Evolutionary conservation across 2,888 invertebrate species (phyloP), one percentile per base, ranked within the genome.

Genomic region (Sarcophaga subvicina): DNA sequence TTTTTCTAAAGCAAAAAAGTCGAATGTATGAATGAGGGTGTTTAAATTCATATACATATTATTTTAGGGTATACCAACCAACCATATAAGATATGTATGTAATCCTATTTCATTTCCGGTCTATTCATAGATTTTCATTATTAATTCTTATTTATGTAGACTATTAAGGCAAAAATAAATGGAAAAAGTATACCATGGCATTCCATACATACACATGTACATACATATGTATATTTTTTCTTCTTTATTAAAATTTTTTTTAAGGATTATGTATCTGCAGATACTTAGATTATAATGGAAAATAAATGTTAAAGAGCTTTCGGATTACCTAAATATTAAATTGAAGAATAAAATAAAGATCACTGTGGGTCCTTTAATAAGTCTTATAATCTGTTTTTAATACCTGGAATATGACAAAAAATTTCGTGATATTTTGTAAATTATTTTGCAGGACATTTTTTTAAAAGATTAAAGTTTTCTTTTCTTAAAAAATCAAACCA

Each of bases 81-180:
- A 37, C 10, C 37, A 37, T 37, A 37, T 37, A 37, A 37, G 37
- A 37, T 37, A 37, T 12, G 47, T 69, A 70, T 12, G 47, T 69
- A 76, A 81, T 81, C 75, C 81, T 49, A 81, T 63, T 62, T 80
- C 22, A 70, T 80, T 75, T 76, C 81, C 70, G 76, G 70, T 47
- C 10, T 81, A 64, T 76, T 76, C 76, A 59, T 70, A 75, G 60
- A 62, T 62, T 72, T 62, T 62, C 14, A 10, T 37, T 37, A 45
- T 54, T 59, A 54, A 59, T 67, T 71, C 54, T 10, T 64, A 54
- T 76, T 70, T 76, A 64, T 4, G 17, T 11, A 37, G 70, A 64
- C 64, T 76, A 70, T 76, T 82, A 76, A 37, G 27, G 37, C 37
- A 37, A 37, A 37, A 37, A 37, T 37, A 37, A 8, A 37, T 37